Evolutionary conservation across 2,113 vertebrate genomes (phyloP).

Genomic region (Tachuris rubrigastra): DNA sequence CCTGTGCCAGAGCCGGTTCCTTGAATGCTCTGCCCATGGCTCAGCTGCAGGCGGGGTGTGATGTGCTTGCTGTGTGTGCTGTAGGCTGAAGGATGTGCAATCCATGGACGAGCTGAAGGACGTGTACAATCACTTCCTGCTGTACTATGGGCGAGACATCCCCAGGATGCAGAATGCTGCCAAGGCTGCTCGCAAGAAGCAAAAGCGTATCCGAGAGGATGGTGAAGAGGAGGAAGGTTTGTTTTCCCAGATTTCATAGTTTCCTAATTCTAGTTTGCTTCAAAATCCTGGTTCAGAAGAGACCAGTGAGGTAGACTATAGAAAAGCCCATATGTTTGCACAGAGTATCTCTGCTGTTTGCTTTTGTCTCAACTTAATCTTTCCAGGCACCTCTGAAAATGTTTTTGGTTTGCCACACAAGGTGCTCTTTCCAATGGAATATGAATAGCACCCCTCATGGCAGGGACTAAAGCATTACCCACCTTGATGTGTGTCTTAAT

Average conservation of each 20-base stretch:
- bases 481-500: background rate
- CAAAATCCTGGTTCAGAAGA: background rate
- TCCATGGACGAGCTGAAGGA: slow-evolving; percentile 95
- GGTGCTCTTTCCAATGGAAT: background rate
- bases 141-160: slow-evolving; percentile 97
- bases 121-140: slow-evolving; percentile 95
- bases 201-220: slow-evolving; percentile 90
- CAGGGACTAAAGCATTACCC: background rate
- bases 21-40: background rate
- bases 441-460: background rate
- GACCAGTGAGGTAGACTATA: background rate
- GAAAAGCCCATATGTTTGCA: background rate
- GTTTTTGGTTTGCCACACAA: background rate
- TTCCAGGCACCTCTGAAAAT: background rate
- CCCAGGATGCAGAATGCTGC: slow-evolving; percentile 97
- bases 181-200: slow-evolving; percentile 88
- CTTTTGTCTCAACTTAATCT: background rate
- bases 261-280: background rate
- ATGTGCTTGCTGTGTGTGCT: background rate
- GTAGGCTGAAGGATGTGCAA: slow-evolving; percentile 94
- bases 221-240: slow-evolving; percentile 82
- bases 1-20: background rate
- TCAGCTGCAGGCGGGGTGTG: background rate
- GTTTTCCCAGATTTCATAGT: background rate
- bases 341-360: background rate